Evolutionary conservation across 2,888 invertebrate species (phyloP).

Genomic region (Dusona sp.): DNA sequence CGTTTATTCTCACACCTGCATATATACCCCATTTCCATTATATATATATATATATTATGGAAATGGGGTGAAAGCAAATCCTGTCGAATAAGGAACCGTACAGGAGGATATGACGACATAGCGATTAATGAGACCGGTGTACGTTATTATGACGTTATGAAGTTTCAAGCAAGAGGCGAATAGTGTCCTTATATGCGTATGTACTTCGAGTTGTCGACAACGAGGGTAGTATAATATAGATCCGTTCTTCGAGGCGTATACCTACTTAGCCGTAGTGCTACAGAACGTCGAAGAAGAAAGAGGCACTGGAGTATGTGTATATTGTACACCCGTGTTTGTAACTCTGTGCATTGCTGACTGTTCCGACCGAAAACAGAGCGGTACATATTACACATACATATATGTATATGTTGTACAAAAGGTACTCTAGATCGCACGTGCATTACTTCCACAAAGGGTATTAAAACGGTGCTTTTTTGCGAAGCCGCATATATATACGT

Average conservation of each 20-base stretch:
- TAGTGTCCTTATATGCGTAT: background rate
- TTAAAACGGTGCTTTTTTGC: constrained; percentile 72
- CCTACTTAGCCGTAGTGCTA: constrained; percentile 52
- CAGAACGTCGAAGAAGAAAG: constrained; percentile 27
- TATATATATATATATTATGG: too few species aligned
- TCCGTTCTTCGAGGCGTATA: constrained; percentile 52
- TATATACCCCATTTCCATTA: too few species aligned
- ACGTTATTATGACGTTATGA: constrained; percentile 49
- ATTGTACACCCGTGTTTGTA: constrained; percentile 10
- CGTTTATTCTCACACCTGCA: constrained; percentile 15
- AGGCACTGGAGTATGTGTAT: constrained; percentile 10
- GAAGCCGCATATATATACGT: constrained; percentile 56
- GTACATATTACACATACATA: constrained; percentile 8
- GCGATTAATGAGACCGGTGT: constrained; percentile 38
- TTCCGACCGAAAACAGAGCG: constrained; percentile 36
- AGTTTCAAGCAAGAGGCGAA: constrained; percentile 10
- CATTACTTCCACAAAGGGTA: constrained; percentile 74
- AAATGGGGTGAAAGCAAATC: background rate
- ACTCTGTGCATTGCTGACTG: constrained; percentile 32
- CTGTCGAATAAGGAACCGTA: constrained; percentile 15
- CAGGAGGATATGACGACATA: constrained; percentile 32
- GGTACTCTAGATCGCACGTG: constrained; percentile 73
- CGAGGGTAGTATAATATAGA: constrained; percentile 46
- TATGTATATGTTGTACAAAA: constrained; percentile 49
- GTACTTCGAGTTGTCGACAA: constrained; percentile 21